Evolutionary conservation across 2,113 vertebrate genomes (phyloP).

Genomic region (Urocolius indicus): DNA sequence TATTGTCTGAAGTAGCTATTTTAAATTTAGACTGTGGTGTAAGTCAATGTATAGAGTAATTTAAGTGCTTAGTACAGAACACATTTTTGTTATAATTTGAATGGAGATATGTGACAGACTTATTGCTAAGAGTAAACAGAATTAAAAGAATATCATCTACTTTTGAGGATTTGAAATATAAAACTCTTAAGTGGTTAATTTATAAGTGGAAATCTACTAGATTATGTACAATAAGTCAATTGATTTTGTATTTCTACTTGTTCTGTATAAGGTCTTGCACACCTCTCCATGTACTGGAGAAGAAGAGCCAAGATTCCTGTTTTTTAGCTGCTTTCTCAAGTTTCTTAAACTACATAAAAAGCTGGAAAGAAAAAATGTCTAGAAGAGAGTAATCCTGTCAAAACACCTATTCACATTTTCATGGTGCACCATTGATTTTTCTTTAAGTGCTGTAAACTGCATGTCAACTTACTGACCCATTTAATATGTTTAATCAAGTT

Average conservation of each 20-base stretch:
- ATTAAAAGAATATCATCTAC: background rate
- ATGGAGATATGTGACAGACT: background rate
- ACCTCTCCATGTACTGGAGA: background rate
- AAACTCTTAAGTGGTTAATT: background rate
- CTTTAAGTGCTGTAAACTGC: background rate
- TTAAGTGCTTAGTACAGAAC: background rate
- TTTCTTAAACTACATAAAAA: background rate
- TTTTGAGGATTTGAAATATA: background rate
- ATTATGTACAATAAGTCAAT: background rate
- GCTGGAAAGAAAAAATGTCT: background rate
- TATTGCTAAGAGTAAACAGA: too few species aligned
- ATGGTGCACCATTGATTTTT: background rate
- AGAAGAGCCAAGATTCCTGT: background rate
- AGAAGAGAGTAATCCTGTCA: background rate
- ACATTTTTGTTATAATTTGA: background rate
- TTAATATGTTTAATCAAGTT: background rate
- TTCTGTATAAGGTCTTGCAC: background rate
- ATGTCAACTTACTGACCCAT: accelerated
- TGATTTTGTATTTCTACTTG: background rate
- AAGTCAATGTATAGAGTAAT: background rate
- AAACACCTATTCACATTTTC: background rate
- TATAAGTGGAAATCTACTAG: background rate
- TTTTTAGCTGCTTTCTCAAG: background rate
- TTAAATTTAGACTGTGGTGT: background rate
- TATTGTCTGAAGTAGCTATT: background rate